phyloP scores from a whole-genome alignment of 2,797 vertebrate genomes.

The Monodelphis domestica region DNA sequence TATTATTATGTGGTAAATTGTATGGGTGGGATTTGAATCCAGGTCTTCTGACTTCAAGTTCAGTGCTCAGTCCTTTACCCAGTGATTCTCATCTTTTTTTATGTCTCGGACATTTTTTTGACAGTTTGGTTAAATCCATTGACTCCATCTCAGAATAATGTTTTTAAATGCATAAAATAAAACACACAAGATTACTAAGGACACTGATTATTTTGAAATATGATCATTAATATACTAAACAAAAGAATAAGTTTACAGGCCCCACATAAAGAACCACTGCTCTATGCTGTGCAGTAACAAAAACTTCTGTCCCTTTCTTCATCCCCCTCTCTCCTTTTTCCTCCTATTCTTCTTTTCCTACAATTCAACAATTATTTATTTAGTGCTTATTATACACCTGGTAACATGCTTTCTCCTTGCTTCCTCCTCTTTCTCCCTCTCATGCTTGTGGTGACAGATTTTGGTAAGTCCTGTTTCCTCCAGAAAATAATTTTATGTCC shows the following conservation, averaged over 20 bases:
- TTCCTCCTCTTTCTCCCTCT: background rate
- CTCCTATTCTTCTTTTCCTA: background rate
- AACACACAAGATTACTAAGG: background rate
- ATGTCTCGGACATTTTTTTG: no score
- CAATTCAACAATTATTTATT: fast-evolving
- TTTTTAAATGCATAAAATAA: no score
- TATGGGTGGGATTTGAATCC: no score
- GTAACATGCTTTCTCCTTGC: background rate
- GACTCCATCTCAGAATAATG: no score
- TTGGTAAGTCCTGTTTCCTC: background rate
- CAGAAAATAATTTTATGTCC: background rate
- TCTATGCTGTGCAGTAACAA: background rate
- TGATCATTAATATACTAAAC: background rate
- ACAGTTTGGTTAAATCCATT: no score
- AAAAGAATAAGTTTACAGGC: background rate
- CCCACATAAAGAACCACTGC: background rate
- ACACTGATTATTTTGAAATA: background rate
- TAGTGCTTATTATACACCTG: fast-evolving
- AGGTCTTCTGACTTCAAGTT: no score
- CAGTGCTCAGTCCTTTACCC: no score
- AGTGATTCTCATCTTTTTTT: no score
- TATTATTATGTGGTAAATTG: no score
- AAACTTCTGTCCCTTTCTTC: background rate
- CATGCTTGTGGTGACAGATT: background rate
- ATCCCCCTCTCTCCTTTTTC: background rate